These are phyloP conservation scores for Drosophila subquinaria DNA, from an alignment of 2,888 invertebrate genomes.

Conservation along the genomic window DNA sequence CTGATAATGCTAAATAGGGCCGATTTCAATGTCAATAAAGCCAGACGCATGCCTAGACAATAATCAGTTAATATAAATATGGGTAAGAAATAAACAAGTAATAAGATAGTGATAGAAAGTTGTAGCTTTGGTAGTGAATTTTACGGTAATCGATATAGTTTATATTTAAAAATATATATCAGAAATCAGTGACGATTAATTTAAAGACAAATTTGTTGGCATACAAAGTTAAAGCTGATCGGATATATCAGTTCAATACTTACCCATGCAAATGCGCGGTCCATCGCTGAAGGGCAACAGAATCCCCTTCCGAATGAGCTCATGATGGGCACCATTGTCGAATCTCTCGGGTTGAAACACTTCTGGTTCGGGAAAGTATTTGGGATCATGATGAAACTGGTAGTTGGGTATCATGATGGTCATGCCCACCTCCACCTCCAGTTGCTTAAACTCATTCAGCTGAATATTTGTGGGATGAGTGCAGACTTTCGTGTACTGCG, in stretches of 20 bases:
- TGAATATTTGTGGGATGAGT: constrained; percentile 64
- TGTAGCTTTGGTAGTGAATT: too few relatives aligned
- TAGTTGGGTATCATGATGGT: constrained; percentile 82
- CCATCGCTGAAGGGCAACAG: constrained; percentile 84
- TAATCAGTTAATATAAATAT: neutral
- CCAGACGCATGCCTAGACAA: constrained; percentile 69
- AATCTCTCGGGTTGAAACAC: constrained; percentile 81
- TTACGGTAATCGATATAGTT: too few relatives aligned
- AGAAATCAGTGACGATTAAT: too few relatives aligned
- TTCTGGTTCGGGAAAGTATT: constrained; percentile 73
- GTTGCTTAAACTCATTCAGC: constrained; percentile 44
- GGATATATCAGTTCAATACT: too few relatives aligned
- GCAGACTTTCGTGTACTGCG: constrained; percentile 73
- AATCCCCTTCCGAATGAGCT: constrained; percentile 68
- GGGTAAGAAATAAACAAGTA: neutral
- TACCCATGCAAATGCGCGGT: constrained; percentile 82
- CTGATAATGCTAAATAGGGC: constrained; percentile 67
- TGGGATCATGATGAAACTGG: constrained; percentile 81
- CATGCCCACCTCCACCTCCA: constrained; percentile 74
- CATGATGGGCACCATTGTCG: constrained; percentile 67
- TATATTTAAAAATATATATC: too few relatives aligned
- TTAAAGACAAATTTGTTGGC: too few relatives aligned
- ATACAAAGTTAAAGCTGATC: too few relatives aligned
- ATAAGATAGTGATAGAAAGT: neutral
- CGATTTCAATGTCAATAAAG: constrained; percentile 68